Base-by-base conservation (phyloP, 1,140 invertebrate species). In the Bombus ignitus region DNA sequence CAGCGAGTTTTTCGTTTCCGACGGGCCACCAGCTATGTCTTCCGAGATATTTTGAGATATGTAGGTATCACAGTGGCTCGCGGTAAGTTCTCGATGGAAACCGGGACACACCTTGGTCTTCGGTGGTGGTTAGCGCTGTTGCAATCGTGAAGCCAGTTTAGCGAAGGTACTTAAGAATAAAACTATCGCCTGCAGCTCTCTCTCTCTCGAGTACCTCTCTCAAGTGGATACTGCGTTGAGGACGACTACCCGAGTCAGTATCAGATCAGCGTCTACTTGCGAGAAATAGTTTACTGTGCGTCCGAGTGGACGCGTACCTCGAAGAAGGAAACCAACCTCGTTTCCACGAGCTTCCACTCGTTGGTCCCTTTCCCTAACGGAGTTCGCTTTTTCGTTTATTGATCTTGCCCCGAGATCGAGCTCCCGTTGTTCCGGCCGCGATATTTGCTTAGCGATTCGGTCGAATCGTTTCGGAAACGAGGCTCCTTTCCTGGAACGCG, bases 31-130 rank as follows among this genome's bases (percentile, higher is more conserved):
- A 47, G 44, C 81, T 66, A 39, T 47, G 32, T 47, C 59, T 66
- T 47, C 35, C 35, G 12, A 57, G 81, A 77, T 77, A 83, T 83
- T 83, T 83, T 42, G 62, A 83, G 81, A 83, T 68, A 44, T 25
- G 81, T 75, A 18, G 32, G 39, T n/a, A 68, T 28, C 47, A 22
- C 18, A 53, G 47, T 6, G 47, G 47, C 47, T 53, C 47, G 18
- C 47, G 47, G 47, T 53, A 53, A 22, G 18, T 13, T 70, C 65
- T 9, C 81, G 42, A 68, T 65, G 81, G 57, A 76, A 81, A 83
- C 28, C 73, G n/a, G 81, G 73, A 77, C 81, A 77, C 28, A n/a
- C 10, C 59, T 62, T 28, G 25, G 47, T 53, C 47, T 53, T 53
- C 5, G 18, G 47, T 53, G 47, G 47, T 53, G 47, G 47, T 53